Evolutionary conservation across 2,888 invertebrate species (phyloP).

Genomic region (Tiliacea aurago): DNA sequence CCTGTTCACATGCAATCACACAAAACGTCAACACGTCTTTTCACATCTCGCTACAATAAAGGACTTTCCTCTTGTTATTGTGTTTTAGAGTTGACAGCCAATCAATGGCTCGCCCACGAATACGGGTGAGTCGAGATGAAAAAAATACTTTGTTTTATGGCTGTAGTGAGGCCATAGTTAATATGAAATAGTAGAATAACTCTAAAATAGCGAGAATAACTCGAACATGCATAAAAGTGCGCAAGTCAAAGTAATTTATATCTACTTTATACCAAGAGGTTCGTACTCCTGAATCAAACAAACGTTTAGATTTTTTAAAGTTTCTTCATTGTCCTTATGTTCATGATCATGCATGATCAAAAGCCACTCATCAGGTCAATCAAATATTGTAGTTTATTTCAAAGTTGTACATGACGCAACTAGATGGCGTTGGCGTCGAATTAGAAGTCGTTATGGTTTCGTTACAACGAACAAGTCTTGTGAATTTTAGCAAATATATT

Average conservation of each 20-base stretch:
- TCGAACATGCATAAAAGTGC: neutral
- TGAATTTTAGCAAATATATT: too few relatives aligned
- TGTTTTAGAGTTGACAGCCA: constrained; percentile 76
- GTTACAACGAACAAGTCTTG: too few relatives aligned
- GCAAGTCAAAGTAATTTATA: neutral
- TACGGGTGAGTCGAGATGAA: constrained; percentile 67
- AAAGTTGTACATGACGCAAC: too few relatives aligned
- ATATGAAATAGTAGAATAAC: constrained; percentile 18
- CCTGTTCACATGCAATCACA: constrained; percentile 47
- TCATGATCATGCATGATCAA: too few relatives aligned
- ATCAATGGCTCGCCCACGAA: constrained; percentile 72
- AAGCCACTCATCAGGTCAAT: too few relatives aligned
- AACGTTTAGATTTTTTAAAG: too few relatives aligned
- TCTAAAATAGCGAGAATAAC: neutral
- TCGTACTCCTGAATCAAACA: neutral
- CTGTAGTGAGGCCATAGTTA: constrained; percentile 24
- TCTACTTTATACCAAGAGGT: neutral
- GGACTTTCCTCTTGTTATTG: constrained; percentile 71
- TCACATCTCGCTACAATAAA: constrained; percentile 72
- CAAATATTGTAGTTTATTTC: too few relatives aligned
- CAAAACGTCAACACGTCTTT: constrained; percentile 67
- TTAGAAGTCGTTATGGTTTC: too few relatives aligned
- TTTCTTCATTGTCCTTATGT: too few relatives aligned
- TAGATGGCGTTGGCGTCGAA: too few relatives aligned
- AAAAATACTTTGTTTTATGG: constrained; percentile 69